phyloP scores from a whole-genome alignment of 1,140 invertebrate species.

The Aphis gossypii region DNA sequence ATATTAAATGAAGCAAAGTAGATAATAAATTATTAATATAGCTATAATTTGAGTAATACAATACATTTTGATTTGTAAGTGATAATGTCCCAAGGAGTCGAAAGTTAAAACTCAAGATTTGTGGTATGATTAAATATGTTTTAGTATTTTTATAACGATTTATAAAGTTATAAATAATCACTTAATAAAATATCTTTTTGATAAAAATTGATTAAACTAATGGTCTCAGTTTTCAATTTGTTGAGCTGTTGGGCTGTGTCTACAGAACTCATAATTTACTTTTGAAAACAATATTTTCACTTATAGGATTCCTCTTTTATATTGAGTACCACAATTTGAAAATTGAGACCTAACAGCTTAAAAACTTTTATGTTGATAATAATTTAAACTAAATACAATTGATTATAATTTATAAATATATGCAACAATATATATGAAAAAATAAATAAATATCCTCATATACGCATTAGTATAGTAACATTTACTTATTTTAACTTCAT shows the following conservation, averaged over 20 bases:
- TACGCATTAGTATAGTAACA: too few species aligned
- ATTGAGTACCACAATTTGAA: not conserved
- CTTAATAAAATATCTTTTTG: not conserved
- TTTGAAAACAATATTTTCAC: too few species aligned
- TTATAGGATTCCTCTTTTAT: not conserved
- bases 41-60: not conserved
- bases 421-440: not conserved
- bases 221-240: not conserved
- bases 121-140: not conserved
- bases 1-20: not conserved
- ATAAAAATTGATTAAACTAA: not conserved
- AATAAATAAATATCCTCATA: not conserved
- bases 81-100: not conserved
- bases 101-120: not conserved
- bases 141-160: not conserved
- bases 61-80: not conserved
- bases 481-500: not conserved
- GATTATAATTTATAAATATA: not conserved
- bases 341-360: not conserved
- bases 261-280: not conserved
- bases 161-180: not conserved
- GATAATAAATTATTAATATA: not conserved
- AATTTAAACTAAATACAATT: not conserved
- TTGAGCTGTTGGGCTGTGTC: not conserved
- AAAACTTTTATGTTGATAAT: not conserved